A percentile compares a stretch with the other conserved stretches of the same genome.
phyloP scores from a whole-genome alignment of 2,113 vertebrate genomes.

The Ammodramus savannarum region DNA sequence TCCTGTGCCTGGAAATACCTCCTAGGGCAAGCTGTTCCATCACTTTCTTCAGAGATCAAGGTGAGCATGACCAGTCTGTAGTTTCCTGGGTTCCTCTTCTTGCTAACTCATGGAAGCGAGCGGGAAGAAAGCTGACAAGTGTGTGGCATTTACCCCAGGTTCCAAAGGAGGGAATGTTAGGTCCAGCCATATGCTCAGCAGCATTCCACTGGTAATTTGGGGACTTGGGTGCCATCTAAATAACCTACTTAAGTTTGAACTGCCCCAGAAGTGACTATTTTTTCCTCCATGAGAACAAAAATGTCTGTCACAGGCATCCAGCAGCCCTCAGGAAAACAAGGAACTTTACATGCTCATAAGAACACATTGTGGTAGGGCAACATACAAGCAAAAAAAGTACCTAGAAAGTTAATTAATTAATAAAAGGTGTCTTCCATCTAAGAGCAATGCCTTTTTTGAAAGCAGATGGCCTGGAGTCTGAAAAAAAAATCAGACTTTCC shows the following conservation, averaged over 20 bases:
- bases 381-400: not conserved
- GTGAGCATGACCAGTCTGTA: not conserved
- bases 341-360: not conserved
- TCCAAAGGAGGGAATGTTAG: not conserved
- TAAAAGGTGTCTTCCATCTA: not conserved
- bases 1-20: not conserved
- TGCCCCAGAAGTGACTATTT: not conserved
- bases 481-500: not conserved
- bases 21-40: not conserved
- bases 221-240: not conserved
- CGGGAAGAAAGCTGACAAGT: not conserved
- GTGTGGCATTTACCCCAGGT: not conserved
- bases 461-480: not conserved
- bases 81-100: not conserved
- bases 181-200: not conserved
- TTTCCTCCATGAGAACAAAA: not conserved
- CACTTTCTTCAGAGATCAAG: not conserved
- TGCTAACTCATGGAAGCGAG: not conserved
- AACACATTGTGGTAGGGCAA: not conserved
- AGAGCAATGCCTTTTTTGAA: not conserved
- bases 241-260: not conserved
- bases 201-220: not conserved
- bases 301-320: not conserved
- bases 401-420: not conserved
- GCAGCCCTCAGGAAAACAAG: not conserved